Evolutionary conservation across 2,888 invertebrate species (phyloP).

Genomic region (Conistra vaccinii): DNA sequence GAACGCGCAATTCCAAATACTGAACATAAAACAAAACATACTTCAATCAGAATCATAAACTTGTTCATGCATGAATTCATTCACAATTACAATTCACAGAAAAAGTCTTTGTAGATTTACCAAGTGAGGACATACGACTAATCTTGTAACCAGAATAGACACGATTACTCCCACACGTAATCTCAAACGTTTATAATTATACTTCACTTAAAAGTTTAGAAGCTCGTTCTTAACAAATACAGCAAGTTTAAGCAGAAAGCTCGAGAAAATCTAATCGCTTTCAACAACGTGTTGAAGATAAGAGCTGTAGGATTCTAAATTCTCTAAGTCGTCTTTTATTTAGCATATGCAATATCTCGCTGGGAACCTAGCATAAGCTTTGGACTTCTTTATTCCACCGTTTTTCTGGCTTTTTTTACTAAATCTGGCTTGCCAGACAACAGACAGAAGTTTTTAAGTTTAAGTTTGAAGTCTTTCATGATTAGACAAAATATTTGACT

Average conservation of each 20-base stretch:
- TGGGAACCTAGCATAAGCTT: conserved; percentile 20
- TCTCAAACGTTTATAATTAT: conserved; percentile 5
- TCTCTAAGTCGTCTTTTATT: conserved; percentile 51
- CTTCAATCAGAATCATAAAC: not conserved
- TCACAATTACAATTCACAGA: not conserved
- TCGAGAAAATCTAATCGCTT: conserved; percentile 49
- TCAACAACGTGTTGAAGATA: conserved; percentile 41
- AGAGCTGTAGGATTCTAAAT: conserved; percentile 40
- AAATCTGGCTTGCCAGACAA: not conserved
- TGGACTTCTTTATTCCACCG: conserved; percentile 11
- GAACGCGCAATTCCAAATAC: not conserved
- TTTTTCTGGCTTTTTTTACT: conserved; percentile 4
- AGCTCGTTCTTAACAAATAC: conserved; percentile 32
- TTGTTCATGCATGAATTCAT: not conserved
- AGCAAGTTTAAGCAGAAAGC: conserved; percentile 32
- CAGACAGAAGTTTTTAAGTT: not conserved
- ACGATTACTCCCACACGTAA: not conserved
- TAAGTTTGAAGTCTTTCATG: too few species aligned
- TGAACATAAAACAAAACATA: not conserved
- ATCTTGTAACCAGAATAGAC: not conserved
- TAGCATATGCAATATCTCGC: conserved; percentile 48
- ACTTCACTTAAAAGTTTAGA: conserved; percentile 19
- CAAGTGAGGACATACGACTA: too few species aligned
- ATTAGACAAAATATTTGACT: not conserved
- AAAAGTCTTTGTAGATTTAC: not conserved